Percentiles rank a stretch among this genome's conserved stretches.
phyloP scores from a whole-genome alignment of 2,797 vertebrate genomes.

The Emys orbicularis region DNA sequence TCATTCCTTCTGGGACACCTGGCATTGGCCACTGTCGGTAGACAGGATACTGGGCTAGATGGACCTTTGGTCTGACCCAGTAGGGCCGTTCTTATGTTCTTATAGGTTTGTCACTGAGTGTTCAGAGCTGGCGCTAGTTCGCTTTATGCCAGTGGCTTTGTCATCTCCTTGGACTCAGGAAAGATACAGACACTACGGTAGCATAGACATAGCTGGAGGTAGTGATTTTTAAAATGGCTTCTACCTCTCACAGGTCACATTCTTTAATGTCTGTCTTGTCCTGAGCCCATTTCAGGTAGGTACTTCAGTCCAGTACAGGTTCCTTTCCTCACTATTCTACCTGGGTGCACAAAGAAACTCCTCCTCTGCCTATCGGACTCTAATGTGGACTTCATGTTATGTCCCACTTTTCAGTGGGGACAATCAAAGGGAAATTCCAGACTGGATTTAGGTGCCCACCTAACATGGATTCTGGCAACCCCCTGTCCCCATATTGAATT shows the following conservation, averaged over 20 bases:
- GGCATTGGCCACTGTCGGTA: no score
- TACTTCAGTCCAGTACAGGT: not conserved
- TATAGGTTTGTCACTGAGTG: constrained; percentile 6
- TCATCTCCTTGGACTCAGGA: not conserved
- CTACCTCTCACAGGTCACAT: not conserved
- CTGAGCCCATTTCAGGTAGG: fast-evolving
- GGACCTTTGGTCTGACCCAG: no score
- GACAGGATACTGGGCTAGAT: no score
- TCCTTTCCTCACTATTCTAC: not conserved
- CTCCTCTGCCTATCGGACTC: not conserved
- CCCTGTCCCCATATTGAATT: fast-evolving
- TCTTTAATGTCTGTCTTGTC: not conserved
- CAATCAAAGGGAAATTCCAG: not conserved
- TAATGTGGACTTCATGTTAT: not conserved
- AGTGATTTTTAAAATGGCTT: not conserved
- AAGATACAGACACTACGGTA: not conserved
- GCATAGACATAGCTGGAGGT: not conserved
- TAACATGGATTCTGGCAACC: not conserved
- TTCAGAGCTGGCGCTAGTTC: not conserved
- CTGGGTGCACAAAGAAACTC: not conserved
- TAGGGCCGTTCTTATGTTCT: no score
- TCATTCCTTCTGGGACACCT: no score
- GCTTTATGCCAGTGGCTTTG: constrained; percentile 24
- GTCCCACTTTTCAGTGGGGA: not conserved
- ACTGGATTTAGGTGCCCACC: not conserved